Evolutionary conservation across 2,113 vertebrate genomes (phyloP), one percentile per base, ranked within the genome.

Genomic region (Gymnogyps californianus): DNA sequence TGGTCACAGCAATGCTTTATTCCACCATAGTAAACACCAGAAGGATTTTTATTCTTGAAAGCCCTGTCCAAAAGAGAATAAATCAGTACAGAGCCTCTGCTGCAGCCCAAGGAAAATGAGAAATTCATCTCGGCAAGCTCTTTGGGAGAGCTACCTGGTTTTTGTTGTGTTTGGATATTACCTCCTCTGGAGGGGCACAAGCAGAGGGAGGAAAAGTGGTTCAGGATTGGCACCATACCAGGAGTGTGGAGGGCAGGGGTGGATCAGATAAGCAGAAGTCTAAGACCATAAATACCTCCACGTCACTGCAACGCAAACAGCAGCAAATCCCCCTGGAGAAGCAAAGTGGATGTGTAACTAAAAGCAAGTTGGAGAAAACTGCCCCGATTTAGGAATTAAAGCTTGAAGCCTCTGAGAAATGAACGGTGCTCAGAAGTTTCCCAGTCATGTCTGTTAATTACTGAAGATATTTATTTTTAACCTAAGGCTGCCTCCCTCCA

Each of bases 221-320:
- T 90, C 46, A 51, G 51, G 36, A 11, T 8, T 90, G 93, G 82
- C 90, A 93, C 62, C 74, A 4, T 29, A 64, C 22, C 86, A 82
- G 49, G 34, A 94, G 83, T 19, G 59, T 78, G 32, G 90, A 94
- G 92, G 79, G 88, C 93, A 83, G 38, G 59, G 72, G 88, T 89
- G 92, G 72, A 91, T 94, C 91, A 96, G 96, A 95, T 95, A 96
- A 93, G 81, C 61, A 75, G 65, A 87, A 76, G 74, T 59, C 74
- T 52, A 71, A 87, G 91, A 57, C 54, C 80, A 58, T 95, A 96
- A 96, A 96, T 96, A 92, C 91, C 69, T 96, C 72, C 10, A 31
- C 3, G 6, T 91, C 80, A 66, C 59, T 71, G 79, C 71, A 83
- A 87, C 3, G 11, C 64, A 87, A 94, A 90, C 72, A 92, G 71